Conservation (phyloP, 2,113 vertebrate species). For the Gadus macrocephalus region DNA sequence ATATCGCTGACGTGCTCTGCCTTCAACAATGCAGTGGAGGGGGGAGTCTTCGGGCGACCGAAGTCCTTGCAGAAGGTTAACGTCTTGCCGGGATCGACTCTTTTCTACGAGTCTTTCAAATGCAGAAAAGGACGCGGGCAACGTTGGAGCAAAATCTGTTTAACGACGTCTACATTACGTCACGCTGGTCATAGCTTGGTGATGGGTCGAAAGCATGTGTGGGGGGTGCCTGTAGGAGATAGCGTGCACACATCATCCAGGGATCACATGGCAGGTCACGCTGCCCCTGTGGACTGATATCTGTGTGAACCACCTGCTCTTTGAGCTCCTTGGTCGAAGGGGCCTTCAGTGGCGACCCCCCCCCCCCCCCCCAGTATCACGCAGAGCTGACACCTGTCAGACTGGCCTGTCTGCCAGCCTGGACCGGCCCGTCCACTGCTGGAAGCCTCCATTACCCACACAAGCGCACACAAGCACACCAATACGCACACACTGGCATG, state of each 20-base stretch:
- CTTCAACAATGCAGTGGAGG: no score
- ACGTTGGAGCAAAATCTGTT: no score
- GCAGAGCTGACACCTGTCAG: slow-evolving; percentile 52
- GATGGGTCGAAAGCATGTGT: neutral
- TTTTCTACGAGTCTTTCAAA: no score
- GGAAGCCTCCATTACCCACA: slow-evolving; percentile 8
- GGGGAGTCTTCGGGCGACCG: no score
- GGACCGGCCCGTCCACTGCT: slow-evolving; percentile 17
- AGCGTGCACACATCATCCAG: neutral
- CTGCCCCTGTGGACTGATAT: slow-evolving; percentile 2
- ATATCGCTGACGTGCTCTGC: no score
- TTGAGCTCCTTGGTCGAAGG: slow-evolving; percentile 26
- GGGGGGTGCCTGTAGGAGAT: neutral
- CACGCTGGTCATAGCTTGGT: no score
- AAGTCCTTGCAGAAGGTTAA: no score
- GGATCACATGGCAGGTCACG: neutral
- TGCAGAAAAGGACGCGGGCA: no score
- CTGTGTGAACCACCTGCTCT: slow-evolving; percentile 54
- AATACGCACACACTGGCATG: no score
- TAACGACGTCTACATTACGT: no score
- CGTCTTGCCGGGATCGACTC: no score
- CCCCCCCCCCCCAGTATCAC: slow-evolving; percentile 10
- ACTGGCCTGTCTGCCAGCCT: slow-evolving; percentile 35
- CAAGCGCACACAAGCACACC: neutral
- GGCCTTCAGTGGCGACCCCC: slow-evolving; percentile 37